These are phyloP conservation scores for Hydraecia micacea DNA, from an alignment of 2,888 invertebrate species.

Conservation along the genomic window DNA sequence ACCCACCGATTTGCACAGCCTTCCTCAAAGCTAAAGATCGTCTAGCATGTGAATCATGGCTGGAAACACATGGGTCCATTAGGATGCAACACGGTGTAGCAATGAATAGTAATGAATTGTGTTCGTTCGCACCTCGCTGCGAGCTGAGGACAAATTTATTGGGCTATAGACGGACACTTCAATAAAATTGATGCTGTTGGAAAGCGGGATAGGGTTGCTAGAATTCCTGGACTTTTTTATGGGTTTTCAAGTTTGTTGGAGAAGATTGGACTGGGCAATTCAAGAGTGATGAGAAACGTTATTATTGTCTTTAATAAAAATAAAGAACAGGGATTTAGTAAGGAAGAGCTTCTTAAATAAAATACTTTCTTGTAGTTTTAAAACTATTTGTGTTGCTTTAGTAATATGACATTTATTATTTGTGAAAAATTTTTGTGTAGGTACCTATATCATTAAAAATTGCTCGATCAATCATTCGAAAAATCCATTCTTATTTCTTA, in stretches of 20 bases:
- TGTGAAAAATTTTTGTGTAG: not conserved
- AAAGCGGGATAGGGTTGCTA: conserved; percentile 39
- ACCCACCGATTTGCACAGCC: conserved; percentile 36
- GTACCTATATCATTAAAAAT: not conserved
- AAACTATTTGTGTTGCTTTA: too few species aligned
- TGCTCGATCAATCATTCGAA: not conserved
- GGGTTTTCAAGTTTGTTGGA: not conserved
- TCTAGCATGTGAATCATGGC: conserved; percentile 51
- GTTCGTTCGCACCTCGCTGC: conserved; percentile 65
- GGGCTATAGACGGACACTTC: conserved; percentile 58
- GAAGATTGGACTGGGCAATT: not conserved
- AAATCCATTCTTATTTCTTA: not conserved
- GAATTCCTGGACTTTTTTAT: not conserved
- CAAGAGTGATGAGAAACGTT: not conserved
- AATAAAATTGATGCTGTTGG: conserved; percentile 63
- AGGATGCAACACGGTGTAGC: conserved; percentile 66
- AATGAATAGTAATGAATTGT: conserved; percentile 68
- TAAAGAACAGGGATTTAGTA: not conserved
- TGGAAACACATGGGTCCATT: conserved; percentile 58
- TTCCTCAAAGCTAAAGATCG: conserved; percentile 45
- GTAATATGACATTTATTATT: too few species aligned
- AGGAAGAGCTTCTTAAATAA: not conserved
- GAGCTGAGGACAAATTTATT: conserved; percentile 63
- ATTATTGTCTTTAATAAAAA: too few species aligned
- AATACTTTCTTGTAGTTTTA: not conserved